phyloP scores from a whole-genome alignment of 2,888 invertebrate genomes.

The Drosophila affinis region DNA sequence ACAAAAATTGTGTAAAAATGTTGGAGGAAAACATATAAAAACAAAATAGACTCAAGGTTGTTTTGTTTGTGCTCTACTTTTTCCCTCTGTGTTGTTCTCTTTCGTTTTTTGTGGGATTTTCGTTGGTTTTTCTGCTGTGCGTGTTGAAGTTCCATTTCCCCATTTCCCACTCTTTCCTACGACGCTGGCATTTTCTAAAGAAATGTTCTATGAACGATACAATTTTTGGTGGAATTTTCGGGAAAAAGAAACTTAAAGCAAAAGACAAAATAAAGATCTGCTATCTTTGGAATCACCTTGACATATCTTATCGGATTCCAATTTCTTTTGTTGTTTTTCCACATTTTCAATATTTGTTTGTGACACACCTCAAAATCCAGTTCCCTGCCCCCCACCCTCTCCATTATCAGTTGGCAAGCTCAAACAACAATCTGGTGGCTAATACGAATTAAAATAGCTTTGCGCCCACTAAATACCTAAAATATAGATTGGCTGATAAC shows the following conservation, averaged over 20 bases:
- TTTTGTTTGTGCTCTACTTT: constrained; percentile 33
- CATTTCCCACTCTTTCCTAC: constrained; percentile 7
- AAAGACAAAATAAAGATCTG: background rate
- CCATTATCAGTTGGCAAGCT: constrained; percentile 11
- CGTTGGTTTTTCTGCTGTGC: constrained; percentile 14
- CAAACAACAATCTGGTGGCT: constrained; percentile 20
- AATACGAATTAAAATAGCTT: constrained; percentile 35
- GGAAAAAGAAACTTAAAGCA: background rate
- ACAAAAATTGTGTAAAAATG: constrained; percentile 35
- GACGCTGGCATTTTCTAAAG: constrained; percentile 21
- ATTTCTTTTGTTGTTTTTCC: constrained; percentile 9
- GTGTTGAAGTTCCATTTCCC: constrained; percentile 22
- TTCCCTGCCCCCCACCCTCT: background rate
- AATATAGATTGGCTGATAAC: constrained; percentile 59
- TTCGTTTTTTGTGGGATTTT: background rate
- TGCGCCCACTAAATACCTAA: constrained; percentile 43
- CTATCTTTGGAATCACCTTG: constrained; percentile 5
- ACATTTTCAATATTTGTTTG: background rate
- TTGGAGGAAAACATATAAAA: constrained; percentile 4
- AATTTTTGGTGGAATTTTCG: constrained; percentile 9
- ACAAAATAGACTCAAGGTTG: constrained; percentile 57
- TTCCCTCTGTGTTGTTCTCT: background rate
- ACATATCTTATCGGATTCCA: constrained; percentile 1
- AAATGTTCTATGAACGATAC: constrained; percentile 39
- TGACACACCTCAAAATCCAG: constrained; percentile 10